phyloP scores from a whole-genome alignment of 2,797 vertebrate genomes.

The Notolepis coatsorum region DNA sequence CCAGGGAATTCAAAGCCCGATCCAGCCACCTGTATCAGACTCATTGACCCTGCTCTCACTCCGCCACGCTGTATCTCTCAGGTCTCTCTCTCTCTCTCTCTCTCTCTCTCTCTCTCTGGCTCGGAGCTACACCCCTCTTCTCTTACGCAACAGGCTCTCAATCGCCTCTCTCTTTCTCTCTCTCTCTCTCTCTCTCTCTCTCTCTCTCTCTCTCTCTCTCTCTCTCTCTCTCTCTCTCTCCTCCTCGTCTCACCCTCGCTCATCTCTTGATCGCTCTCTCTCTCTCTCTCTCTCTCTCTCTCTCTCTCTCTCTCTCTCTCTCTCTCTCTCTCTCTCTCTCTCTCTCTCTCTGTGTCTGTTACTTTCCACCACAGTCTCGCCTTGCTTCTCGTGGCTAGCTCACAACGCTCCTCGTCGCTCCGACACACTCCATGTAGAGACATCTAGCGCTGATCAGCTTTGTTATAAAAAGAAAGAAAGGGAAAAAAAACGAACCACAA shows the following conservation, averaged over 20 bases:
- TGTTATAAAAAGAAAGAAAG: slow-evolving; percentile 33
- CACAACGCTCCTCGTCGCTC: slow-evolving; percentile 24
- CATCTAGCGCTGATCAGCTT: slow-evolving; percentile 53
- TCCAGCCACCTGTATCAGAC: slow-evolving; percentile 42
- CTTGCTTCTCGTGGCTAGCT: not conserved
- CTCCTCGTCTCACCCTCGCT: not conserved
- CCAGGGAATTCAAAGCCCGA: slow-evolving; percentile 65
- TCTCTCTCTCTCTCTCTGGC: slow-evolving; percentile 25
- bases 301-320: slow-evolving; percentile 7
- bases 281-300: slow-evolving; percentile 4
- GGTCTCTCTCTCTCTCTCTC: not conserved
- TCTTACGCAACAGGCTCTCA: slow-evolving; percentile 44
- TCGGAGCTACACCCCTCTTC: slow-evolving; percentile 14
- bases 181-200: slow-evolving; percentile 8
- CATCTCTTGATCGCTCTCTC: slow-evolving; percentile 3
- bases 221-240: not conserved
- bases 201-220: slow-evolving; percentile 17
- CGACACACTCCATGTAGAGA: slow-evolving; percentile 30
- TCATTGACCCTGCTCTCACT: slow-evolving; percentile 63
- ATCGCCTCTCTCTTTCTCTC: slow-evolving; percentile 16
- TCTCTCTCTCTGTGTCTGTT: slow-evolving; percentile 8
- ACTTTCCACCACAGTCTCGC: slow-evolving; percentile 4
- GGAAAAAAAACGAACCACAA: slow-evolving; percentile 11
- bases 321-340: slow-evolving; percentile 19
- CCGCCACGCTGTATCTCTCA: slow-evolving; percentile 8